Percentiles rank a stretch among this genome's conserved stretches.
phyloP scores from a whole-genome alignment of 1,140 invertebrate genomes.

The Drosophila rufa region DNA sequence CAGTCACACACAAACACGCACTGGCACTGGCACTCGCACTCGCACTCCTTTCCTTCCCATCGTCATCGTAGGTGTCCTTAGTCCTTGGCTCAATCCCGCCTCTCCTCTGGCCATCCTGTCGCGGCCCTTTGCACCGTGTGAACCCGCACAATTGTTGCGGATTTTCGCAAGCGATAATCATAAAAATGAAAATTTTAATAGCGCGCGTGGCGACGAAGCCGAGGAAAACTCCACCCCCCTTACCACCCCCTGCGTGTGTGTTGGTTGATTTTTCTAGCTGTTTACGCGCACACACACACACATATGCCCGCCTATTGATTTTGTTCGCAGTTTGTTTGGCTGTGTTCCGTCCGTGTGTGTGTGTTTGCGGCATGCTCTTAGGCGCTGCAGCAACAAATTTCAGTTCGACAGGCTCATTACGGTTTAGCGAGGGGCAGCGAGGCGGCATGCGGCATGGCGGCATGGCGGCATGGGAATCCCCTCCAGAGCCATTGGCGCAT shows the following conservation, averaged over 20 bases:
- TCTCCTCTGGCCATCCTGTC: too few relatives aligned
- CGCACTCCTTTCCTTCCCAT: constrained; percentile 26
- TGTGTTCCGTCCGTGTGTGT: neutral
- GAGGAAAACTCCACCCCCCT: neutral
- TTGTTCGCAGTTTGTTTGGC: constrained; percentile 35
- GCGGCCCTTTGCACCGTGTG: constrained; percentile 27
- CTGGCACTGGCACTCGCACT: constrained; percentile 17
- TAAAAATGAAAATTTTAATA: constrained; percentile 82
- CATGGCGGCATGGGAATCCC: constrained; percentile 15
- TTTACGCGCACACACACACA: constrained; percentile 25
- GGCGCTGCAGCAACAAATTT: constrained; percentile 51
- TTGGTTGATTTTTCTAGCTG: constrained; percentile 44
- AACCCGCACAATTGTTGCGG: constrained; percentile 72
- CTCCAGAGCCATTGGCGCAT: constrained; percentile 30
- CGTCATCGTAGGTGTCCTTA: constrained; percentile 43
- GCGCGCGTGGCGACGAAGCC: constrained; percentile 47
- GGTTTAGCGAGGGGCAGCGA: constrained; percentile 28
- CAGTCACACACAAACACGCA: constrained; percentile 17
- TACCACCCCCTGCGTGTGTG: constrained; percentile 7
- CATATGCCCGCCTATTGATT: constrained; percentile 59
- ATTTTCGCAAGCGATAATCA: constrained; percentile 77
- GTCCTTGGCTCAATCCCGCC: constrained; percentile 1
- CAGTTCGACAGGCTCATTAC: constrained; percentile 46
- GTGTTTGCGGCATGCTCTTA: constrained; percentile 44
- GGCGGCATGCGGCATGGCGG: neutral